Evolutionary conservation across 2,888 invertebrate genomes (phyloP).

Genomic region (Quadroppia sp.): DNA sequence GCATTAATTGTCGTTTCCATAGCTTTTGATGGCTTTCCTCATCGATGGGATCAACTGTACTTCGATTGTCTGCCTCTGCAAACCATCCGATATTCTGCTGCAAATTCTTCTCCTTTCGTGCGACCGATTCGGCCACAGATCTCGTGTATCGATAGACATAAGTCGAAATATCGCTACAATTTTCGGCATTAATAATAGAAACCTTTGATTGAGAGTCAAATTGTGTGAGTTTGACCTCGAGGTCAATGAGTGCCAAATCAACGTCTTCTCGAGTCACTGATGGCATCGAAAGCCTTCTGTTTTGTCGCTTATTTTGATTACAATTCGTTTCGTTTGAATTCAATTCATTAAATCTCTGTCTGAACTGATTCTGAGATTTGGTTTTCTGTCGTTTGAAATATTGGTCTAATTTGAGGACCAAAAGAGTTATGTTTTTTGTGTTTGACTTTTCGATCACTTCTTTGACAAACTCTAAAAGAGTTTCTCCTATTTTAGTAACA

Average conservation of each 20-base stretch:
- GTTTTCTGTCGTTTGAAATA: constrained; percentile 23
- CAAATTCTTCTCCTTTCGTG: not conserved
- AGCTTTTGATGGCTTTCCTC: not conserved
- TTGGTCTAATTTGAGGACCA: constrained; percentile 13
- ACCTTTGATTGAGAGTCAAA: constrained; percentile 9
- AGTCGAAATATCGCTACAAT: not conserved
- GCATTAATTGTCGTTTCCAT: constrained; percentile 37
- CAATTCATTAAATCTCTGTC: constrained; percentile 17
- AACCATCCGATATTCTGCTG: not conserved
- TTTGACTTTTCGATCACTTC: not conserved
- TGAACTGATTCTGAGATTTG: constrained; percentile 22
- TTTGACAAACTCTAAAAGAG: constrained; percentile 13
- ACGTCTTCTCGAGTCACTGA: constrained; percentile 25
- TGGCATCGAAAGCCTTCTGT: not conserved
- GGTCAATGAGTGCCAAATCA: constrained; percentile 32
- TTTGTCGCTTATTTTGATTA: constrained; percentile 11
- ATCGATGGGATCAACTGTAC: not conserved
- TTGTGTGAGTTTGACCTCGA: constrained; percentile 14
- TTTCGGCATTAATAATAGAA: not conserved
- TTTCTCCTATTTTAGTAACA: constrained; percentile 20
- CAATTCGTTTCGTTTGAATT: not conserved
- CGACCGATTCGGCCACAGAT: constrained; percentile 29
- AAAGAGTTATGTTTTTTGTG: constrained; percentile 18
- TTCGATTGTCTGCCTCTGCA: constrained; percentile 21
- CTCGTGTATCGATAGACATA: constrained; percentile 30